Evolutionary conservation across 2,113 vertebrate species (phyloP).

Genomic region (Cynopterus brachyotis): DNA sequence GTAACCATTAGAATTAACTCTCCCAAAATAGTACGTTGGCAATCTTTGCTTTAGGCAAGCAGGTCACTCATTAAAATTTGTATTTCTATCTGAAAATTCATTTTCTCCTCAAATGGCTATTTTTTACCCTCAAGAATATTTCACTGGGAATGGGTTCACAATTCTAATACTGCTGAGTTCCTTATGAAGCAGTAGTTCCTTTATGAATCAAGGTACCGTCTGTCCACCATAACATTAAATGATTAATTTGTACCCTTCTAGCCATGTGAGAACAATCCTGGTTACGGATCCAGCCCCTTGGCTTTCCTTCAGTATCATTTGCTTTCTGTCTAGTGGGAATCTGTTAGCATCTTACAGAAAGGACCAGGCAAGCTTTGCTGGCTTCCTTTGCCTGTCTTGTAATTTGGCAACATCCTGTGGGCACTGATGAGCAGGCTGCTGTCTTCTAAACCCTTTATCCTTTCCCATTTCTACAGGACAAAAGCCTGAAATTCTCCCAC

Average conservation of each 20-base stretch:
- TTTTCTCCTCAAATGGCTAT: constrained; percentile 29
- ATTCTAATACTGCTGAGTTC: not conserved
- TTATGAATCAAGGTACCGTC: not conserved
- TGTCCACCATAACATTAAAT: not conserved
- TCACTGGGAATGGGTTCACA: not conserved
- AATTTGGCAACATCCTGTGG: not conserved
- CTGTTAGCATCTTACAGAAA: not conserved
- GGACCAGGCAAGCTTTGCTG: not conserved
- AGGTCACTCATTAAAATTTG: constrained; percentile 34
- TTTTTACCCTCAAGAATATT: not conserved
- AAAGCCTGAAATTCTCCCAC: not conserved
- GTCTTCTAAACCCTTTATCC: not conserved
- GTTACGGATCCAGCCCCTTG: not conserved
- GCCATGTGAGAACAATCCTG: not conserved
- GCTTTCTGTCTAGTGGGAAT: not conserved
- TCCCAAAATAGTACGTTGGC: not conserved
- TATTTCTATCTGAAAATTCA: not conserved
- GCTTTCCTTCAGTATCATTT: not conserved
- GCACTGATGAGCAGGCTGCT: not conserved
- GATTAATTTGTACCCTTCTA: not conserved
- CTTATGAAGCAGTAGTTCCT: not conserved
- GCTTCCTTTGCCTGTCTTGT: not conserved
- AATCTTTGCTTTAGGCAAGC: constrained; percentile 31
- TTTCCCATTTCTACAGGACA: not conserved
- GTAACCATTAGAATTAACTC: not conserved